Conservation (phyloP, 2,113 vertebrate species). For the Xiphorhynchus elegans region DNA sequence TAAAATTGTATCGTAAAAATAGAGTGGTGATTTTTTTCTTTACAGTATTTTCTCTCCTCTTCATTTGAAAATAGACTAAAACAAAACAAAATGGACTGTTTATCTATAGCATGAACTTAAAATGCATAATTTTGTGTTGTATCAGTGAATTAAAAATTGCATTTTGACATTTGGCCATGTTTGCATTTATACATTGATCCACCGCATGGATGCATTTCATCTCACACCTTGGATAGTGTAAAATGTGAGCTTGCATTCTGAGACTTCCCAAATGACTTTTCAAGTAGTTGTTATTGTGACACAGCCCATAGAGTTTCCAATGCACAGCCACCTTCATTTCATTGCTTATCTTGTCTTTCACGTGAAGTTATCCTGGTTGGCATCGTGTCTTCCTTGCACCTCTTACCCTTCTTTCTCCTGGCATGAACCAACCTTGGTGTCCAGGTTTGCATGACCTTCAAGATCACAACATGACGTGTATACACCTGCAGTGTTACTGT, state of each 20-base stretch:
- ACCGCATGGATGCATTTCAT: background rate
- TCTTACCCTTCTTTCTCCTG: background rate
- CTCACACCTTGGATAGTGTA: fast-evolving
- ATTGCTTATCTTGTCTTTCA: background rate
- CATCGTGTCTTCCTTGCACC: background rate
- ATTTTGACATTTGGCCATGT: background rate
- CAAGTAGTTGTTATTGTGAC: background rate
- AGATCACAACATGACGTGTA: fast-evolving
- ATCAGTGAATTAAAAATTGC: background rate
- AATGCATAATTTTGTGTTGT: background rate
- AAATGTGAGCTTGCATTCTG: background rate
- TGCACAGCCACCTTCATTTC: background rate
- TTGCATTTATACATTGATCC: background rate
- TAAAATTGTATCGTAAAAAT: background rate
- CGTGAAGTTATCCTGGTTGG: background rate
- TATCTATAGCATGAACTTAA: background rate
- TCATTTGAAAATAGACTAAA: background rate
- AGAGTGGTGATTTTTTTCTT: background rate
- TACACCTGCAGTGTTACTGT: fast-evolving
- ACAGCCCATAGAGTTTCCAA: background rate
- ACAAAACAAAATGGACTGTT: background rate
- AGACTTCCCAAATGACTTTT: slow-evolving; percentile 1
- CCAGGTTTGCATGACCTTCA: background rate
- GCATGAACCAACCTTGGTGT: background rate
- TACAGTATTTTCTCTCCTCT: background rate